Base-by-base conservation (phyloP, 2,113 vertebrate species). In the Ovis canadensis region DNA sequence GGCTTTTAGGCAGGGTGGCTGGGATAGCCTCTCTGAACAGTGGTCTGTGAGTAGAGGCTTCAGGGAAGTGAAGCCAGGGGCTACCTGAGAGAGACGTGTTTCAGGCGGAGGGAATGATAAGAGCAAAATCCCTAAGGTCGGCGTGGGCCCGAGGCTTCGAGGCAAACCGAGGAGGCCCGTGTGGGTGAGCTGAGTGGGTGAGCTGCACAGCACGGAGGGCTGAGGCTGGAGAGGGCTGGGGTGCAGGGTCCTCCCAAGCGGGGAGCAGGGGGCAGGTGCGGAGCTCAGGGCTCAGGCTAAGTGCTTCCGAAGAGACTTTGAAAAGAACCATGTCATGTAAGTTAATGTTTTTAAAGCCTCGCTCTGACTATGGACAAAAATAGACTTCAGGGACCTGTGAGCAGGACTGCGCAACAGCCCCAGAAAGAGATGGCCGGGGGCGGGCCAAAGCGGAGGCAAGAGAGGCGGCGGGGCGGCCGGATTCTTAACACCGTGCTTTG, bases 171-270 rank as follows among this genome's bases (percentile, higher is more conserved):
- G 15, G 52, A 77, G 82, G 27, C 31, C 64, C 2, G 23, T 36
- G 52, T 59, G 82, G 6, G 54, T 87, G 64, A 7, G 3, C 19
- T 5, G 23, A 43, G 13, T 3, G 36, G 8, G 33, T 0, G 16
- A 29, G 40, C 2, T 3, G 62, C 6, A 9, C 54, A 3, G 31
- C 2, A 9, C 1, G 23, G 12, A 16, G 12, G 15, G 67, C 16
- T 50, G 55, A 25, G 43, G 16, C 21, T 17, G 33, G 1, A 60
- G 33, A 40, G 67, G 67, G 6, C 5, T 12, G 67, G 6, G 55
- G 29, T 5, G 84, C 48, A 7, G 33, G 17, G n/a, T n/a, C 48
- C 45, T 31, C 57, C 10, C 74, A 27, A 2, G 2, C 1, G 27
- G 27, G 17, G 7, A 2, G 10, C 14, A 27, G 21, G 54, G 43